Evolutionary conservation across 1,140 invertebrate genomes (phyloP), one percentile per base, ranked within the genome.

Genomic region (Pseudomyrmex pallidus): DNA sequence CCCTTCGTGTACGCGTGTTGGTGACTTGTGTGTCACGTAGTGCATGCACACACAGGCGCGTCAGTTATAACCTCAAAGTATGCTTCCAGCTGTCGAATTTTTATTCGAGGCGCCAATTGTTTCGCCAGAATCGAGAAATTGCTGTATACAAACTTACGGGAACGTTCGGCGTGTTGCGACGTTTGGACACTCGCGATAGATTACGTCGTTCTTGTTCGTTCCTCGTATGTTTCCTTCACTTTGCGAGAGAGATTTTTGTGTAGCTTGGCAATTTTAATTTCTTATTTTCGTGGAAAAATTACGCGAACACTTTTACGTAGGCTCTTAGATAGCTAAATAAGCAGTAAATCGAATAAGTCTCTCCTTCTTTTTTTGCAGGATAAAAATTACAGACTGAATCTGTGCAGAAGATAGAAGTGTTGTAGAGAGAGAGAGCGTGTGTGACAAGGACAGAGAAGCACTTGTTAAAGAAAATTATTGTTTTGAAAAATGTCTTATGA

Each of bases 61-160:
- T 62, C 57, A 84, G 61, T 87, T 92, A 91, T 93, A 93, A 93
- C 92, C 92, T 93, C 91, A 91, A 92, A 93, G 86, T 74, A 67
- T 78, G 82, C 70, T 92, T 90, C 91, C 91, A 93, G 90, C 91
- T 92, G 91, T 89, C 87, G 72, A 84, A 90, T 89, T 88, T 85
- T 88, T 67, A 35, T 61, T 61, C 56, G 17, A n/a, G 54, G 44
- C 44, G 5, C 8, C 15, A 8, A 59, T 22, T 20, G n/a, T 17
- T 56, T 44, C 10, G 0, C 15, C 20, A 12, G 17, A 22, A 67
- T 76, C 15, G 7, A 44, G 44, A 61, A 12, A 3, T 22, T 10
- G 22, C 25, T 10, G 12, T 52, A 54, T n/a, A 46, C 46, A 1
- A n/a, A 57, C 25, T 22, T 56, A 2, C 10, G 52, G 61, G 2